Percentiles rank a stretch among this genome's conserved stretches.
Conservation (phyloP, 1,140 invertebrate genomes). For the Nephila pilipes region DNA sequence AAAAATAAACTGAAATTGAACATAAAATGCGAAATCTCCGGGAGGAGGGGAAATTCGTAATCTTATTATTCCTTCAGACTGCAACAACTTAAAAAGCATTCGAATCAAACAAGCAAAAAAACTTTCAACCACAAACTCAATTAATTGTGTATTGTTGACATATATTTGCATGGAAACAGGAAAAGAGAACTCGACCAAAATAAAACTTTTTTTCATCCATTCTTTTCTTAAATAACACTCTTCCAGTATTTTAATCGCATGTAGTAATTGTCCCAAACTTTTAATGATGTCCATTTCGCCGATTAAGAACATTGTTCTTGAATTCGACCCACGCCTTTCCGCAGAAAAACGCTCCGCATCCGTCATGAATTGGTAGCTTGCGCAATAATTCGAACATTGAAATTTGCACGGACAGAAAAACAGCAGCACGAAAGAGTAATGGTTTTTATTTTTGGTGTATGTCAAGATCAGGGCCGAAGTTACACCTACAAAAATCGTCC, state of each 20-base stretch:
- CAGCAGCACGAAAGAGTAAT: not conserved
- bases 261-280: not conserved
- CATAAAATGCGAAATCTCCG: too few species aligned
- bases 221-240: not conserved
- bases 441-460: not conserved
- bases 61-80: too few species aligned
- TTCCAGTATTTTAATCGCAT: not conserved
- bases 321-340: conserved; percentile 23
- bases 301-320: not conserved
- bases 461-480: conserved; percentile 54
- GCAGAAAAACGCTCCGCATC: not conserved
- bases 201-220: not conserved
- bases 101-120: not conserved
- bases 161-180: not conserved
- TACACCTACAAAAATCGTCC: conserved; percentile 53
- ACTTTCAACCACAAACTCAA: not conserved
- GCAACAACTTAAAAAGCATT: too few species aligned
- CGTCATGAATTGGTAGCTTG: not conserved
- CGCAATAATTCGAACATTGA: conserved; percentile 9
- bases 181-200: not conserved
- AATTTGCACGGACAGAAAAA: not conserved
- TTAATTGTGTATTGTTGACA: not conserved
- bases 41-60: too few species aligned
- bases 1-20: too few species aligned
- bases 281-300: not conserved